Evolutionary conservation across 2,888 invertebrate genomes (phyloP).

Genomic region (Beris morrisii): DNA sequence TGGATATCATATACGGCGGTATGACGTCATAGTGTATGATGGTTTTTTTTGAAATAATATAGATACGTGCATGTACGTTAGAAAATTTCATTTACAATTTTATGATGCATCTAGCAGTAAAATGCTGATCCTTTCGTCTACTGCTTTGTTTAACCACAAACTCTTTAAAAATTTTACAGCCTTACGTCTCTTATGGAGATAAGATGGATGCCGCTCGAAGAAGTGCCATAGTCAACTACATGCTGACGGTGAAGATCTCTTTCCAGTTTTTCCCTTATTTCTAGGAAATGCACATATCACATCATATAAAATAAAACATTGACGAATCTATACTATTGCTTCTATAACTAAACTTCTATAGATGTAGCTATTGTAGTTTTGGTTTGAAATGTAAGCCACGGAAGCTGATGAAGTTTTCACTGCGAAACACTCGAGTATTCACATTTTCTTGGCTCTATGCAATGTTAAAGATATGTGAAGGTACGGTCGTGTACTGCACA

Average conservation of each 20-base stretch:
- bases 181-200: constrained; percentile 24
- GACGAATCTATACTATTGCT: constrained; percentile 30
- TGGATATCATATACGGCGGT: not conserved
- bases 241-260: constrained; percentile 11
- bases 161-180: constrained; percentile 39
- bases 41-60: constrained; percentile 20
- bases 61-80: constrained; percentile 6
- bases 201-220: constrained; percentile 7
- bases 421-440: not conserved
- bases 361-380: constrained; percentile 4
- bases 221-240: not conserved
- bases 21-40: constrained; percentile 1
- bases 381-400: constrained; percentile 26
- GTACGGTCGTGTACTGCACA: constrained; percentile 12
- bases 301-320: constrained; percentile 34
- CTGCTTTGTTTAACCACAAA: constrained; percentile 39
- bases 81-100: constrained; percentile 38
- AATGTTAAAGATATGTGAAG: constrained; percentile 26
- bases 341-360: not conserved
- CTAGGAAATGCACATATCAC: constrained; percentile 34
- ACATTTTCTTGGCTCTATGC: constrained; percentile 13
- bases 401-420: constrained; percentile 26
- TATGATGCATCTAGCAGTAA: constrained; percentile 38
- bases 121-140: constrained; percentile 37
- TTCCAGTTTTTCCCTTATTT: constrained; percentile 22